A percentile compares a stretch with the other conserved stretches of the same genome.
Conservation (phyloP, 2,888 invertebrate species). For the Archips crataeganus region DNA sequence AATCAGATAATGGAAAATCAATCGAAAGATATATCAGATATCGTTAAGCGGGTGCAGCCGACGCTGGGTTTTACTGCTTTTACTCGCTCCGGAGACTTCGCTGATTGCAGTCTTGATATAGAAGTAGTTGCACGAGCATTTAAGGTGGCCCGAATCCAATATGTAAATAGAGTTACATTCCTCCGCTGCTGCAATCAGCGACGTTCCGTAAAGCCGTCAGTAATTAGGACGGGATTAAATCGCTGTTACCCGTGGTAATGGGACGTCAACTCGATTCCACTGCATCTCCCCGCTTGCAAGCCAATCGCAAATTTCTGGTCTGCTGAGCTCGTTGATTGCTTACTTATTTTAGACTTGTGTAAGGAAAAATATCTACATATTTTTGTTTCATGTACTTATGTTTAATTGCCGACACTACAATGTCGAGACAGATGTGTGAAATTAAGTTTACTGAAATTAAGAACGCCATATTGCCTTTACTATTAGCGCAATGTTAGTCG, state of each 20-base stretch:
- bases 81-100: constrained; percentile 57
- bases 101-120: constrained; percentile 64
- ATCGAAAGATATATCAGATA: constrained; percentile 35
- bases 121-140: constrained; percentile 13
- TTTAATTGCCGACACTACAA: constrained; percentile 27
- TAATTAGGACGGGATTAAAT: constrained; percentile 75
- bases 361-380: constrained; percentile 26
- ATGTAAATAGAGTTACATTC: constrained; percentile 62
- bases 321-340: constrained; percentile 58
- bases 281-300: constrained; percentile 48
- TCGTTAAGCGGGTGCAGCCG: constrained; percentile 45
- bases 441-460: constrained; percentile 9
- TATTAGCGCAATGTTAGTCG: background rate
- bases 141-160: constrained; percentile 57
- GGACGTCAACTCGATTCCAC: constrained; percentile 59
- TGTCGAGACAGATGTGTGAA: constrained; percentile 28
- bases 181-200: constrained; percentile 51
- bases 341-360: constrained; percentile 51
- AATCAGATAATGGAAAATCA: constrained; percentile 40
- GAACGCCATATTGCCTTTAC: background rate
- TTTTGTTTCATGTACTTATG: constrained; percentile 20
- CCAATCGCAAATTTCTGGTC: constrained; percentile 51
- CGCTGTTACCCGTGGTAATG: constrained; percentile 54
- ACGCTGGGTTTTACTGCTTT: constrained; percentile 48
- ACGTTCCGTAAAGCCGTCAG: constrained; percentile 60